Evolutionary conservation across 2,113 vertebrate species (phyloP).

Genomic region (Pleuronectes platessa): DNA sequence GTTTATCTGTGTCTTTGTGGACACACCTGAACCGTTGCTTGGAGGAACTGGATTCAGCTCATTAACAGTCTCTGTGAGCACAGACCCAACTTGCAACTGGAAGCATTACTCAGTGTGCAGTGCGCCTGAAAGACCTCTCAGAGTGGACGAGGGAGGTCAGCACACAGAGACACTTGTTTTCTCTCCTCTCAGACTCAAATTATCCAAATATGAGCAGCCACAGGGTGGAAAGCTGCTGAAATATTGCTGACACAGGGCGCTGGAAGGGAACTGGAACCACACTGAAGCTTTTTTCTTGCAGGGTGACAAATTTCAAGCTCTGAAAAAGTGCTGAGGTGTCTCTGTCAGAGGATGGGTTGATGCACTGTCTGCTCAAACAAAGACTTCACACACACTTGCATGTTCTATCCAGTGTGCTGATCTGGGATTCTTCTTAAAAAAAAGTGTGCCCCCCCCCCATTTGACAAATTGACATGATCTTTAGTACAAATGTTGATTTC

Average conservation of each 20-base stretch:
- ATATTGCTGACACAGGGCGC: constrained; percentile 60
- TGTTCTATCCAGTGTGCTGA: background rate
- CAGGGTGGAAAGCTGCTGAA: constrained; percentile 51
- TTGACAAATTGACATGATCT: too few relatives aligned
- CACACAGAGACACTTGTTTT: constrained; percentile 63
- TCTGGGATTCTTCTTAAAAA: too few relatives aligned
- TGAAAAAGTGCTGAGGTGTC: constrained; percentile 56
- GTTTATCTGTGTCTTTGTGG: constrained; percentile 1
- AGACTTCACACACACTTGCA: background rate
- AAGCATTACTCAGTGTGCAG: constrained; percentile 8
- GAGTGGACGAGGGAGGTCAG: constrained; percentile 43
- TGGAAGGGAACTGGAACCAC: constrained; percentile 26
- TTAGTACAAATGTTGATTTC: too few relatives aligned
- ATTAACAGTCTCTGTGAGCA: constrained; percentile 46
- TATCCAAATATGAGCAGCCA: constrained; percentile 58
- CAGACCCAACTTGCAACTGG: constrained; percentile 26
- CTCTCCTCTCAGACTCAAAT: constrained; percentile 35
- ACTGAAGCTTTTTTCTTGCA: constrained; percentile 53
- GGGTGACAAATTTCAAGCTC: constrained; percentile 62
- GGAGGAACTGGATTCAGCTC: constrained; percentile 23
- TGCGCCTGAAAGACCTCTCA: constrained; percentile 66
- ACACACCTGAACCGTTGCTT: background rate
- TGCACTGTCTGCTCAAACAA: constrained; percentile 22
- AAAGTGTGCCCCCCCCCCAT: too few relatives aligned
- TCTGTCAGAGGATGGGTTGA: constrained; percentile 28